Conservation (phyloP, 1,140 invertebrate genomes). For the Diplogasteroides magnus region DNA sequence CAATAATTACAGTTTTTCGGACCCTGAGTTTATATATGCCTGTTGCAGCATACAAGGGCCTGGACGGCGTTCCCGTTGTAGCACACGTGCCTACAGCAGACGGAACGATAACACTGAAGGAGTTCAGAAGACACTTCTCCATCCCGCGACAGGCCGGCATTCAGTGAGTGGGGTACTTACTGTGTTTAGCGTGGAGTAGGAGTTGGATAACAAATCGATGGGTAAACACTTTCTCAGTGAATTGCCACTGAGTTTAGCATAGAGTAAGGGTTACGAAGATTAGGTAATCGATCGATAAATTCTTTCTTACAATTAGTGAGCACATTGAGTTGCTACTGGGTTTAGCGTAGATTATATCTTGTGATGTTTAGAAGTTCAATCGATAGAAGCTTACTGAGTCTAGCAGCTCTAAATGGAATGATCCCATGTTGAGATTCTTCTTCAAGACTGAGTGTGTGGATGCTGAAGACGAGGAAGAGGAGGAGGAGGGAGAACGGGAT, state of each 20-base stretch:
- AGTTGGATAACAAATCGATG: background rate
- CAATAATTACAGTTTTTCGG: no score
- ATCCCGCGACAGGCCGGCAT: slow-evolving; percentile 34
- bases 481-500: no score
- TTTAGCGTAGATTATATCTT: background rate
- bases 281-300: no score
- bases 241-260: background rate
- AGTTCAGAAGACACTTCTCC: slow-evolving; percentile 42
- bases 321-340: no score
- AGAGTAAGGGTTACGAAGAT: background rate
- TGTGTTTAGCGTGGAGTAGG: slow-evolving; percentile 8
- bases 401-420: background rate
- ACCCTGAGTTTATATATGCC: no score
- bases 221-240: background rate
- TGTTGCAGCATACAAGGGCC: no score
- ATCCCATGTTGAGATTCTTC: slow-evolving; percentile 40
- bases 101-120: slow-evolving; percentile 37
- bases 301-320: no score
- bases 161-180: no score
- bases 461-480: no score
- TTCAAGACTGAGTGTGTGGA: slow-evolving; percentile 53
- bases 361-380: background rate
- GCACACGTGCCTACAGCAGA: slow-evolving; percentile 39
- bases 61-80: slow-evolving; percentile 44
- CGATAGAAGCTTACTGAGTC: background rate